Evolutionary conservation across 1,140 invertebrate species (phyloP).

Genomic region (Pristionchus pacificus): DNA sequence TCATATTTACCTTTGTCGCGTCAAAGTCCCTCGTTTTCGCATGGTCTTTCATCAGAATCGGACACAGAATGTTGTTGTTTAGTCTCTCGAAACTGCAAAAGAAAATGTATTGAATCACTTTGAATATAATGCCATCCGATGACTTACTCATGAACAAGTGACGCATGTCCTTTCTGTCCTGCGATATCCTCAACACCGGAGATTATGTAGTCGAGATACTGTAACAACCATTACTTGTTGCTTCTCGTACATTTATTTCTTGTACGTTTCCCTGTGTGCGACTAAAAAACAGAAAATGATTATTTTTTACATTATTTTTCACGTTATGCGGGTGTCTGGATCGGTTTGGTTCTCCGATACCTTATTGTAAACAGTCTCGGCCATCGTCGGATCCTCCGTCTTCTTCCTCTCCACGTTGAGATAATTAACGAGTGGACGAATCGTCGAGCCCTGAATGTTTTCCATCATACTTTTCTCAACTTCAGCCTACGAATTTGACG

Average conservation of each 20-base stretch:
- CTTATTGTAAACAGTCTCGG: conserved; percentile 45
- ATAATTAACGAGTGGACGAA: conserved; percentile 61
- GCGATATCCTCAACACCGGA: conserved; percentile 43
- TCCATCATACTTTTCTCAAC: not conserved
- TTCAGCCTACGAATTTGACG: not conserved
- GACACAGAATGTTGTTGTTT: conserved; percentile 52
- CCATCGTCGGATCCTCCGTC: conserved; percentile 42
- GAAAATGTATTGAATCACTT: not conserved
- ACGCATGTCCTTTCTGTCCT: conserved; percentile 37
- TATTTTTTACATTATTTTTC: too few relatives aligned
- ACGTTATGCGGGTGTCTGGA: too few relatives aligned
- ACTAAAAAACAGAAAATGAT: too few relatives aligned
- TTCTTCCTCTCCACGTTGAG: conserved; percentile 60
- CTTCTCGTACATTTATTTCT: too few relatives aligned
- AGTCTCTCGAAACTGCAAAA: conserved; percentile 47
- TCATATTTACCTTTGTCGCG: too few relatives aligned
- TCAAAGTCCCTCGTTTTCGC: conserved; percentile 40
- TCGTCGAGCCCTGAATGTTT: conserved; percentile 60
- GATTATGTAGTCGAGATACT: conserved; percentile 47
- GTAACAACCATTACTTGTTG: too few relatives aligned
- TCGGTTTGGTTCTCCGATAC: too few relatives aligned
- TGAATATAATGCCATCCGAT: not conserved
- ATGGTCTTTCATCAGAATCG: conserved; percentile 45
- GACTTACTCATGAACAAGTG: conserved; percentile 31
- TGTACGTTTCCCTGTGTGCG: too few relatives aligned